Conservation (phyloP, 2,797 vertebrate genomes). For the Bucorvus abyssinicus region DNA sequence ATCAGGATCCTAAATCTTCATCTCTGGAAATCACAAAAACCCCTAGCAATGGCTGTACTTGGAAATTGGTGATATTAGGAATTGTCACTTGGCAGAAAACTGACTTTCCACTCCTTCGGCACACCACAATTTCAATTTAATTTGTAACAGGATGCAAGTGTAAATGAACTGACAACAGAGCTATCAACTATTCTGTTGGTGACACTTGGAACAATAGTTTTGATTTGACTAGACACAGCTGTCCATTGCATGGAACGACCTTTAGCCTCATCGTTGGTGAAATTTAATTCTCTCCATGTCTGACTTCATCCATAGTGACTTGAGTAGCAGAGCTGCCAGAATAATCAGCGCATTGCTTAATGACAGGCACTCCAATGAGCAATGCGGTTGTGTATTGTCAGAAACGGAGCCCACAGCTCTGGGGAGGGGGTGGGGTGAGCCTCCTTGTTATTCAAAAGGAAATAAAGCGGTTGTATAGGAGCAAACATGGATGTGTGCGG, state of each 20-base stretch:
- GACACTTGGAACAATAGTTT: slow-evolving; percentile 63
- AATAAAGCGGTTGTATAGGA: background rate
- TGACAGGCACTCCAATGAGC: slow-evolving; percentile 60
- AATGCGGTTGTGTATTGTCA: slow-evolving; percentile 47
- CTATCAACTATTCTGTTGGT: slow-evolving; percentile 67
- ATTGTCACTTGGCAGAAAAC: slow-evolving; percentile 40
- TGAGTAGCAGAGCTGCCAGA: slow-evolving; percentile 63
- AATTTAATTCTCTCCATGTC: slow-evolving; percentile 77
- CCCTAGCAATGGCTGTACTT: background rate
- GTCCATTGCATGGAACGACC: slow-evolving; percentile 70
- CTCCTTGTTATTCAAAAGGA: slow-evolving; percentile 21
- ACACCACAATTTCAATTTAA: slow-evolving; percentile 63
- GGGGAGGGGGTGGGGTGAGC: background rate
- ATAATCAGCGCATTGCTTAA: slow-evolving; percentile 74
- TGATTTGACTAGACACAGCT: slow-evolving; percentile 74
- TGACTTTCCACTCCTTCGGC: slow-evolving; percentile 22
- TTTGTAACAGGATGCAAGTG: slow-evolving; percentile 62
- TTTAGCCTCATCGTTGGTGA: slow-evolving; percentile 71
- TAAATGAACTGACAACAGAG: slow-evolving; percentile 71
- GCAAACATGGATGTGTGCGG: background rate
- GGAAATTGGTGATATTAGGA: slow-evolving; percentile 8
- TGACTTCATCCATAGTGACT: slow-evolving; percentile 70
- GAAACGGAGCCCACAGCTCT: background rate
- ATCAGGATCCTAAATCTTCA: slow-evolving; percentile 11
- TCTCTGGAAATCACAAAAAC: background rate